phyloP scores from a whole-genome alignment of 2,888 invertebrate genomes.

The Baccha elongata region DNA sequence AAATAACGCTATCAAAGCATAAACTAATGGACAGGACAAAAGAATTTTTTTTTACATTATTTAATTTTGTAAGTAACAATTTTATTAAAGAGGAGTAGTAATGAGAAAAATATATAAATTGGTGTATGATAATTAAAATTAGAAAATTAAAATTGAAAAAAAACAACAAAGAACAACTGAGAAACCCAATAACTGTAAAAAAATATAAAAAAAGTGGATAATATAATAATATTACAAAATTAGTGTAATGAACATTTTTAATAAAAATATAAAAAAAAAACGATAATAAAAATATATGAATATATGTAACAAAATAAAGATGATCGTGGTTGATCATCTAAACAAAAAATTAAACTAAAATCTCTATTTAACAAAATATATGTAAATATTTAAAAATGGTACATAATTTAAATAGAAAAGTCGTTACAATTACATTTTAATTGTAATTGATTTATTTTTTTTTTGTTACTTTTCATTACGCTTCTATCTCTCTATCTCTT shows the following conservation, averaged over 20 bases:
- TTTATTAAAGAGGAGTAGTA: conserved; percentile 45
- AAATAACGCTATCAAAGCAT: conserved; percentile 56
- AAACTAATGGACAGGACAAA: conserved; percentile 62
- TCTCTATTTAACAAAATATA: conserved; percentile 51
- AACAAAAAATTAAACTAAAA: conserved; percentile 24
- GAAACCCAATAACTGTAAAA: conserved; percentile 57
- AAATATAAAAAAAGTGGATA: conserved; percentile 39
- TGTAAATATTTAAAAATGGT: conserved; percentile 70
- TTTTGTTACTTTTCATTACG: too few relatives aligned
- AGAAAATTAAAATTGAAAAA: conserved; percentile 58
- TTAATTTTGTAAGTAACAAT: conserved; percentile 74
- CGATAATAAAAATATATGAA: conserved; percentile 28
- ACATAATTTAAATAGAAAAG: conserved; percentile 48
- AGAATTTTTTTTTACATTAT: conserved; percentile 62
- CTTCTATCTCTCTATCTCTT: conserved; percentile 19
- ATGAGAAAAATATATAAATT: conserved; percentile 60
- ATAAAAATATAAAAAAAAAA: conserved; percentile 15
- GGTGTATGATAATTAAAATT: conserved; percentile 72
- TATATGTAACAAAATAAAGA: conserved; percentile 46
- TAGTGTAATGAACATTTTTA: conserved; percentile 65
- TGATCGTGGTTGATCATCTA: conserved; percentile 54
- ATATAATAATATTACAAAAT: conserved; percentile 52
- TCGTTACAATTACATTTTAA: conserved; percentile 50
- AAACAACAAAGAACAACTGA: conserved; percentile 42
- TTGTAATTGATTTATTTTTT: conserved; percentile 58